Evolutionary conservation across 2,888 invertebrate species (phyloP).

Genomic region (Anoncus sp.): DNA sequence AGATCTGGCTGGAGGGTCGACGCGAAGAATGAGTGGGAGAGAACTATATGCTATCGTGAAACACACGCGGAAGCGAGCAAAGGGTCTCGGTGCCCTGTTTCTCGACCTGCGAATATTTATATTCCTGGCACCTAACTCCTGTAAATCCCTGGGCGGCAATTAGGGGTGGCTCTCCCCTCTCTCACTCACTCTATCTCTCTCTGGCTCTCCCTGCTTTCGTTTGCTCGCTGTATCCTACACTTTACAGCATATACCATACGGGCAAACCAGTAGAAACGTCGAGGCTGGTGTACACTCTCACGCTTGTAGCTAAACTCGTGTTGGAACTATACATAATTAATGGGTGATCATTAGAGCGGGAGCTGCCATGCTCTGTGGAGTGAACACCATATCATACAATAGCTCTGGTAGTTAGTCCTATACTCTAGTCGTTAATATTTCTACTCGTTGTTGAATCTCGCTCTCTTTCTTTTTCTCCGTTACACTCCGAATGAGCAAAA

Average conservation of each 20-base stretch:
- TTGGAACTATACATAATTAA: constrained; percentile 7
- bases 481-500: not conserved
- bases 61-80: constrained; percentile 23
- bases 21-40: constrained; percentile 31
- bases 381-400: constrained; percentile 38
- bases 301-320: constrained; percentile 12
- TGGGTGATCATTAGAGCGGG: constrained; percentile 76
- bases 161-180: constrained; percentile 71
- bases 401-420: constrained; percentile 28
- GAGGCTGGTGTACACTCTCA: constrained; percentile 15
- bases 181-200: constrained; percentile 64
- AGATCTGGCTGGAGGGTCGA: constrained; percentile 26
- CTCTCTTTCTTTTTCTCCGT: constrained; percentile 6
- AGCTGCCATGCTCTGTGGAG: constrained; percentile 64
- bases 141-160: constrained; percentile 78
- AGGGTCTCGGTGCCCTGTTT: constrained; percentile 43
- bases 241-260: constrained; percentile 43
- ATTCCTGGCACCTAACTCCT: constrained; percentile 74
- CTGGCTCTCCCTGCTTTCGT: constrained; percentile 1
- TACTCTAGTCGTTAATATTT: constrained; percentile 55
- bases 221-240: constrained; percentile 39
- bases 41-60: constrained; percentile 38
- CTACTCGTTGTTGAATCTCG: constrained; percentile 31
- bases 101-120: constrained; percentile 73
- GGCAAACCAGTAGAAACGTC: constrained; percentile 14